Evolutionary conservation across 2,113 vertebrate genomes (phyloP).

Genomic region (Chunga burmeisteri): DNA sequence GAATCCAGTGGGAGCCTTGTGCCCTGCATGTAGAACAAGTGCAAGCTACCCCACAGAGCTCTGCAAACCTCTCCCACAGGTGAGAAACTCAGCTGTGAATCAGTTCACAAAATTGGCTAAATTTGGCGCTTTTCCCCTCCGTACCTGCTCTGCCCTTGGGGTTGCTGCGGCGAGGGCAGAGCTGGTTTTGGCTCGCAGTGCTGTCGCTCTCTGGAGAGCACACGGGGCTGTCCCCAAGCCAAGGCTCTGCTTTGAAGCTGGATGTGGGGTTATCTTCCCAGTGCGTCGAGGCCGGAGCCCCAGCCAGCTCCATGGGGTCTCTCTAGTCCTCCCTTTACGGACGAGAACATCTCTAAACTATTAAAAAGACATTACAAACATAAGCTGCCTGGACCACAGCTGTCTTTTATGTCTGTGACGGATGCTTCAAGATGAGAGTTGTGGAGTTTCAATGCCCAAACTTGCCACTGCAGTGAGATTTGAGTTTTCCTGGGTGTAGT

Average conservation of each 20-base stretch:
- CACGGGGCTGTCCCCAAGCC: not conserved
- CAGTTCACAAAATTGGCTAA: not conserved
- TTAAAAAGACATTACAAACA: not conserved
- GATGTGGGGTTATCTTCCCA: not conserved
- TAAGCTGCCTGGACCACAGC: not conserved
- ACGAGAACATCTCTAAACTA: not conserved
- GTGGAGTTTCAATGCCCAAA: not conserved
- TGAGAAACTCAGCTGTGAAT: not conserved
- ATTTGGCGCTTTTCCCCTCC: not conserved
- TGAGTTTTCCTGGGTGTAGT: not conserved
- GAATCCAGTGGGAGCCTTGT: not conserved
- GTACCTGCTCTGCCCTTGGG: fast-evolving
- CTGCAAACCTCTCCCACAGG: not conserved
- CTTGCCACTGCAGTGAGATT: not conserved
- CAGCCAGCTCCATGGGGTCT: not conserved
- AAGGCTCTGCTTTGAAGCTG: not conserved
- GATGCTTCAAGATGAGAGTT: not conserved
- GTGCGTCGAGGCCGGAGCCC: fast-evolving
- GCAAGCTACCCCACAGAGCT: not conserved
- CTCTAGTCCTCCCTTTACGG: not conserved
- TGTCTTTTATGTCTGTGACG: not conserved
- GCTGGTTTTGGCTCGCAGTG: not conserved
- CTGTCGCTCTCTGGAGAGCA: not conserved
- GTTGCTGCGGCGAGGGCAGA: not conserved
- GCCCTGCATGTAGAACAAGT: not conserved